Evolutionary conservation across 2,113 vertebrate species (phyloP).

Genomic region (Leptosomus discolor): DNA sequence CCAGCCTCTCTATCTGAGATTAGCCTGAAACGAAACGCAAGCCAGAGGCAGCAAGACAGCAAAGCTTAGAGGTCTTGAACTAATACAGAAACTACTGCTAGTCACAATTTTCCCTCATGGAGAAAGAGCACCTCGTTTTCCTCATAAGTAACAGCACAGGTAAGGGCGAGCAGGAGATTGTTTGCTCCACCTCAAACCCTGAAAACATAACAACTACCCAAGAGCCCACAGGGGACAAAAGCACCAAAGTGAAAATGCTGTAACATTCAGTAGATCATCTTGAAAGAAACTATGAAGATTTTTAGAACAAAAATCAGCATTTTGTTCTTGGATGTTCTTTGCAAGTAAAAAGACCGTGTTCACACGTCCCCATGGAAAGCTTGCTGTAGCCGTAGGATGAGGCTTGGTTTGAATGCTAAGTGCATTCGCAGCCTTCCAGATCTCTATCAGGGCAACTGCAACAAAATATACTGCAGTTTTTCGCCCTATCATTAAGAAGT

Average conservation of each 20-base stretch:
- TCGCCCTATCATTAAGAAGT: neutral
- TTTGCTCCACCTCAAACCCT: neutral
- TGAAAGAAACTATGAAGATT: neutral
- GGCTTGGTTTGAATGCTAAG: neutral
- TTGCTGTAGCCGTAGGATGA: neutral
- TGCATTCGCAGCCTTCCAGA: neutral
- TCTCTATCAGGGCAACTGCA: neutral
- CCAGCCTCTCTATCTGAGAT: neutral
- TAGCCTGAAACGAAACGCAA: neutral
- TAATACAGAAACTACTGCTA: neutral
- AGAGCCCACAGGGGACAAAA: neutral
- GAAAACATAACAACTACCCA: fast-evolving
- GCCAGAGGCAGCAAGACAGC: neutral
- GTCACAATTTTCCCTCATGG: neutral
- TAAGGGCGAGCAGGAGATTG: neutral
- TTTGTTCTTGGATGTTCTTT: neutral
- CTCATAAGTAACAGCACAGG: neutral
- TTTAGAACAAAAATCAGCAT: neutral
- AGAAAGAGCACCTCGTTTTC: neutral
- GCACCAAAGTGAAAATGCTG: neutral
- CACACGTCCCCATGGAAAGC: neutral
- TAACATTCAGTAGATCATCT: neutral
- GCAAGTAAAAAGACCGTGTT: neutral
- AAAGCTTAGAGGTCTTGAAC: neutral
- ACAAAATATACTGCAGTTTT: neutral